Percentiles rank a stretch among this genome's conserved stretches.
Conservation (phyloP, 2,888 invertebrate genomes). For the Catocala nupta region DNA sequence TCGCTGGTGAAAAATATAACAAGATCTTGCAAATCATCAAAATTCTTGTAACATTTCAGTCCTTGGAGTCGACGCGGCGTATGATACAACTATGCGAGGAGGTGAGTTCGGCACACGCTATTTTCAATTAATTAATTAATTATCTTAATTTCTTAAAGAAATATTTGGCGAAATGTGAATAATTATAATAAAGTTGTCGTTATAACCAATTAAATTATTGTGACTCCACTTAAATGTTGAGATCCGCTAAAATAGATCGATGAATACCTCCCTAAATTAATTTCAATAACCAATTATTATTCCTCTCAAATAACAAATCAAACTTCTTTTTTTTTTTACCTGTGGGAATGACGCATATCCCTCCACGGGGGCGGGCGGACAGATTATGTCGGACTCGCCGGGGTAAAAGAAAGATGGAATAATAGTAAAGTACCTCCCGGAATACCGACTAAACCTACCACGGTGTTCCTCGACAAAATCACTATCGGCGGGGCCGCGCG, state of each 20-base stretch:
- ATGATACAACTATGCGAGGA: slow-evolving; percentile 97
- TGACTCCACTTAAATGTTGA: slow-evolving; percentile 5
- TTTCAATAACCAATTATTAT: slow-evolving; percentile 19
- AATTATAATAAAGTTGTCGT: background rate
- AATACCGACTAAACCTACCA: no score
- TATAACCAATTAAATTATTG: background rate
- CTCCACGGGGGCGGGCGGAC: no score
- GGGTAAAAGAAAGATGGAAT: no score
- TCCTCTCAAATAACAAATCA: slow-evolving; percentile 14
- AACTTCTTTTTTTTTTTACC: no score
- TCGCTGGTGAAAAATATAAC: no score
- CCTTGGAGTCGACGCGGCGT: slow-evolving; percentile 96
- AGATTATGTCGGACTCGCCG: no score
- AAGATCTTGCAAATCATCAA: slow-evolving; percentile 17
- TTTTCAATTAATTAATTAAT: slow-evolving; percentile 8
- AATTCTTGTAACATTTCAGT: slow-evolving; percentile 88
- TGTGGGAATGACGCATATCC: no score
- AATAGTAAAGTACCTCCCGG: no score
- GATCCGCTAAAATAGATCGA: background rate
- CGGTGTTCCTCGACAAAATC: no score
- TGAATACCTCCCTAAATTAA: slow-evolving; percentile 66
- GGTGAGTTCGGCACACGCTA: slow-evolving; percentile 87
- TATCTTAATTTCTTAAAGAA: slow-evolving; percentile 14
- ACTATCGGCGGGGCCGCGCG: no score
- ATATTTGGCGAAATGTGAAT: slow-evolving; percentile 18